Evolutionary conservation across 2,888 invertebrate species (phyloP), one percentile per base, ranked within the genome.

Genomic region (Lottia gigantea): DNA sequence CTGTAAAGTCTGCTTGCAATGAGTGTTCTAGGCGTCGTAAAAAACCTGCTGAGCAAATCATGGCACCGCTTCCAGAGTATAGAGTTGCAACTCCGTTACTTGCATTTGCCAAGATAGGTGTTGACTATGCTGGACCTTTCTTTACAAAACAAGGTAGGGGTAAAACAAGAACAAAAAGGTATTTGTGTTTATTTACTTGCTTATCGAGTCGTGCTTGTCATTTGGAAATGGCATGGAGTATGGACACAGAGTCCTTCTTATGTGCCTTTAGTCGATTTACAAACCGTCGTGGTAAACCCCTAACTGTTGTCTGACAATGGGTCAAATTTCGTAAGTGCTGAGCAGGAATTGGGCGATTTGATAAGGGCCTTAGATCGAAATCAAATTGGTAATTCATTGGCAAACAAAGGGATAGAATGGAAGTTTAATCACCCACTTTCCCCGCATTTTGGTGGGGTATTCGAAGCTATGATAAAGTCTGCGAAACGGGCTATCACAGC

Each of bases 391-490:
- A 26, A 67, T 16, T 65, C 31, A 1, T 55, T 64, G 14, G 66
- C 76, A 23, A 71, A 63, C 45, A 26, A 49, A 16, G 68, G 70
- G 14, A 66, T 74, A 15, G 23, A 66, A 46, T 76, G 74, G 74
- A 31, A 68, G 15, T 78, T 80, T 46, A 76, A 74, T 68, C 78
- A 74, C 6, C 76, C 80, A 62, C 2, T 68, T 0, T 74, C 76
- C 2, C 78, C 77, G 55, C 74, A 79, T 63, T 75, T 73, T 25
- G 73, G 75, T 66, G 77, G 76, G 12, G 71, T 74, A 14, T 75
- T 76, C 65, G 75, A 78, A 63, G 49, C 66, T 1, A 73, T 77
- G 72, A 70, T 80, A 0, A 76, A 74, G 47, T 61, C 62, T 23
- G 76, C 77, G 12, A 79, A 78, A 71, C 46, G 70, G 31, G 78